Conservation (phyloP, 2,888 invertebrate species). For the Bruchidius siliquastri region DNA sequence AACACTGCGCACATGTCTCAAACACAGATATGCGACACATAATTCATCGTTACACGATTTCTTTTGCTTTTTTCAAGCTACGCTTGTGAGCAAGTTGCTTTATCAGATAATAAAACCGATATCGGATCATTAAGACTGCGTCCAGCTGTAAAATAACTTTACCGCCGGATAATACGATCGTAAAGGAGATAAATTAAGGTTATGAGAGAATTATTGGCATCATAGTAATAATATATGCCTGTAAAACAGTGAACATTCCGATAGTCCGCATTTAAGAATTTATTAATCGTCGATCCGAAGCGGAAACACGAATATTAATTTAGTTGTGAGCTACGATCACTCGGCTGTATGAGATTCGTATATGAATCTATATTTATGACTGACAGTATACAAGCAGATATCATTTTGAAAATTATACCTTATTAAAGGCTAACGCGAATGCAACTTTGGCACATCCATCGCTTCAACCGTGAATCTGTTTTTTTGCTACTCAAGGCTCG, state of each 20-base stretch:
- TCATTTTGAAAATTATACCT: neutral
- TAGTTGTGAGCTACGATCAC: constrained; percentile 28
- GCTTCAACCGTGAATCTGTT: no score
- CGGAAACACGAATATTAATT: constrained; percentile 34
- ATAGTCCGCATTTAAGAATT: constrained; percentile 25
- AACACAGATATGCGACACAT: no score
- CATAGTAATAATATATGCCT: neutral
- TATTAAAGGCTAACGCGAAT: neutral
- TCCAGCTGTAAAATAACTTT: neutral
- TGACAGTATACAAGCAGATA: neutral
- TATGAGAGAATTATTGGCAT: neutral
- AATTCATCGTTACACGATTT: no score
- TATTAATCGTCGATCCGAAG: constrained; percentile 27
- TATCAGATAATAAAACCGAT: neutral
- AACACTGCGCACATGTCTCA: no score
- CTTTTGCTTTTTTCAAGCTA: neutral
- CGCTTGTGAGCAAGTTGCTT: neutral
- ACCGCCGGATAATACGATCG: neutral
- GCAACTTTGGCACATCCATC: no score
- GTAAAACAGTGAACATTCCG: constrained; percentile 20
- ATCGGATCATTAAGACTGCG: neutral
- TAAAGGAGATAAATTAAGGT: neutral
- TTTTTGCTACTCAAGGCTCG: no score
- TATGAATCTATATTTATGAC: neutral
- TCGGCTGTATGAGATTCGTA: constrained; percentile 21